Percentiles rank a stretch among this genome's conserved stretches.
These are phyloP conservation scores for Hyaena hyaena DNA, from an alignment of 2,113 vertebrate genomes.

Conservation along the genomic window DNA sequence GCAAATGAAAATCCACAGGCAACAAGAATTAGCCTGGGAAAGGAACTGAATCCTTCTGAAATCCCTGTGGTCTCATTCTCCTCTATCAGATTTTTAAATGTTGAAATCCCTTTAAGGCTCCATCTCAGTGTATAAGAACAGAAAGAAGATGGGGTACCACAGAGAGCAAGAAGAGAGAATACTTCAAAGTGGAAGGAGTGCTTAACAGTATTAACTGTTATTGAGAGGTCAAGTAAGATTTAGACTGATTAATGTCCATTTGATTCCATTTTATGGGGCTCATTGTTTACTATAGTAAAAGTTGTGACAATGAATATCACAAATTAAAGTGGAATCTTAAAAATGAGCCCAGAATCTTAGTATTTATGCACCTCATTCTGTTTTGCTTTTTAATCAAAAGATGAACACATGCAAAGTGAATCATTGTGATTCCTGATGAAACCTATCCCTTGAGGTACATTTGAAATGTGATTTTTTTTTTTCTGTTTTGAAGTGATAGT, in stretches of 20 bases:
- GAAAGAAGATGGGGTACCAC: neutral
- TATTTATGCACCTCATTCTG: neutral
- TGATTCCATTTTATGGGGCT: neutral
- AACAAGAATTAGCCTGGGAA: neutral
- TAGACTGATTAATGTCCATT: neutral
- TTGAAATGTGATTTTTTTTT: neutral
- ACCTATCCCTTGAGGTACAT: neutral
- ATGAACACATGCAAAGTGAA: neutral
- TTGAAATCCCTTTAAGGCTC: neutral
- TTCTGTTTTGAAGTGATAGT: neutral
- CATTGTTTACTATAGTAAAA: neutral
- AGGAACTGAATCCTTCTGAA: neutral
- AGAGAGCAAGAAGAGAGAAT: neutral
- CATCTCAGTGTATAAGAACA: neutral
- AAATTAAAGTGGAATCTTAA: neutral
- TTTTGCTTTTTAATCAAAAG: neutral
- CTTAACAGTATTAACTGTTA: neutral
- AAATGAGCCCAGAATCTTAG: neutral
- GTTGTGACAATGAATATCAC: neutral
- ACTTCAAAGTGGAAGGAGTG: neutral
- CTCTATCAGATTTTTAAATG: neutral
- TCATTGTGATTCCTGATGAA: neutral
- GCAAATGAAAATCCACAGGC: neutral
- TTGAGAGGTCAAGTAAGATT: neutral
- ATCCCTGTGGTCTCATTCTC: neutral